phyloP scores from a whole-genome alignment of 2,797 vertebrate genomes.

The Chanos chanos region DNA sequence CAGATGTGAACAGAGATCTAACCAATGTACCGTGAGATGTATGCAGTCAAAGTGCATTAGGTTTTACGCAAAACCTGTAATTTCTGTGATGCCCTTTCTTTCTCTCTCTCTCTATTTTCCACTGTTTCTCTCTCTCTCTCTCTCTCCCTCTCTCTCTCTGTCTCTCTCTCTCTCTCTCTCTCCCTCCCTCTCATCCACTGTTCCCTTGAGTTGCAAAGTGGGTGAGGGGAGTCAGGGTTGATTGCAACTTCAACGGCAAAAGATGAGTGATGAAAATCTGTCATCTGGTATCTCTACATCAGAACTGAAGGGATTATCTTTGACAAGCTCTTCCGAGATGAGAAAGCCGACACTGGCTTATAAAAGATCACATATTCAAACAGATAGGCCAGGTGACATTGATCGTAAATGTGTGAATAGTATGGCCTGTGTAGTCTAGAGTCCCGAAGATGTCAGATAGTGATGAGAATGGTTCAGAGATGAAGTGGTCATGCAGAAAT shows the following conservation, averaged over 20 bases:
- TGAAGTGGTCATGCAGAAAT: too few relatives aligned
- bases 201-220: background rate
- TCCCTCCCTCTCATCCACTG: background rate
- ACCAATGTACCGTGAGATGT: too few relatives aligned
- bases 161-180: background rate
- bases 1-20: too few relatives aligned
- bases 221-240: slow-evolving; percentile 18
- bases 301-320: slow-evolving; percentile 23
- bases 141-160: background rate
- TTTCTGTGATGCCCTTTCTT: background rate
- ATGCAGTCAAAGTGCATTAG: too few relatives aligned
- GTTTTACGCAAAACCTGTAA: background rate
- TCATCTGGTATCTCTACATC: slow-evolving; percentile 35
- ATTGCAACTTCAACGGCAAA: slow-evolving; percentile 18
- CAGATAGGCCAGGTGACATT: too few relatives aligned
- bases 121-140: background rate
- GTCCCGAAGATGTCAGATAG: too few relatives aligned
- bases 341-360: too few relatives aligned
- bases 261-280: slow-evolving; percentile 10
- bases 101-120: background rate
- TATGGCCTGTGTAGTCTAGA: too few relatives aligned
- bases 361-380: too few relatives aligned
- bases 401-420: too few relatives aligned
- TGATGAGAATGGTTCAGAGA: too few relatives aligned
- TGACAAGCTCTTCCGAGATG: too few relatives aligned